Evolutionary conservation across 2,113 vertebrate genomes (phyloP).

Genomic region (Indicator indicator): DNA sequence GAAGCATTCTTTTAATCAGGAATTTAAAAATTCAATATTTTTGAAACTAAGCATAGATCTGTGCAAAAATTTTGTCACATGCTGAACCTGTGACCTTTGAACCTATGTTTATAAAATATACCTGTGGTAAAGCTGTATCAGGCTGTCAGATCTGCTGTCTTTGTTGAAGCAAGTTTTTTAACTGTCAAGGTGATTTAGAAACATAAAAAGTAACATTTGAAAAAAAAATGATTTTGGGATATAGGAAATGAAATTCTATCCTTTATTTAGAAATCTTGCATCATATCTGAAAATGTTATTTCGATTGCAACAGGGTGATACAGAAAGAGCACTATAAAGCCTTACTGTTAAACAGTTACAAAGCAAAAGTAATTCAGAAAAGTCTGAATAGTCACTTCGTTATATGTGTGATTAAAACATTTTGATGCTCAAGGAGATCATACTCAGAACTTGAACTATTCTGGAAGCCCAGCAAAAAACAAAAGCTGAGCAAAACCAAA

Average conservation of each 20-base stretch:
- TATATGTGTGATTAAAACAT: neutral
- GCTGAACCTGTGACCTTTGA: neutral
- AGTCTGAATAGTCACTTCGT: neutral
- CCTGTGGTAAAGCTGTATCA: neutral
- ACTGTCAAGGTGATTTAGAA: neutral
- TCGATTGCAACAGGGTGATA: neutral
- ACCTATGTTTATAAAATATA: neutral
- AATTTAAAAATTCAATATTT: neutral
- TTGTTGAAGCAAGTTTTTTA: neutral
- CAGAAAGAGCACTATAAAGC: neutral
- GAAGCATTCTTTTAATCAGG: neutral
- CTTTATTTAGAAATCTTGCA: rapidly evolving
- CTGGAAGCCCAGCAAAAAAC: neutral
- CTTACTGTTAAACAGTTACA: neutral
- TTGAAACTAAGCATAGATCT: neutral
- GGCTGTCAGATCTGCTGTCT: neutral
- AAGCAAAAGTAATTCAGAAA: neutral
- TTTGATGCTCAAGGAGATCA: neutral
- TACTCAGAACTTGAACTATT: neutral
- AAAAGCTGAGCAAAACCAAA: neutral
- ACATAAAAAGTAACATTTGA: neutral
- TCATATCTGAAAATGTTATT: neutral
- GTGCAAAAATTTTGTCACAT: neutral
- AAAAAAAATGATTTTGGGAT: neutral
- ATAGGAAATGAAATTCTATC: neutral